Evolutionary conservation across 2,113 vertebrate genomes (phyloP).

Genomic region (Ancistrus triradiatus): DNA sequence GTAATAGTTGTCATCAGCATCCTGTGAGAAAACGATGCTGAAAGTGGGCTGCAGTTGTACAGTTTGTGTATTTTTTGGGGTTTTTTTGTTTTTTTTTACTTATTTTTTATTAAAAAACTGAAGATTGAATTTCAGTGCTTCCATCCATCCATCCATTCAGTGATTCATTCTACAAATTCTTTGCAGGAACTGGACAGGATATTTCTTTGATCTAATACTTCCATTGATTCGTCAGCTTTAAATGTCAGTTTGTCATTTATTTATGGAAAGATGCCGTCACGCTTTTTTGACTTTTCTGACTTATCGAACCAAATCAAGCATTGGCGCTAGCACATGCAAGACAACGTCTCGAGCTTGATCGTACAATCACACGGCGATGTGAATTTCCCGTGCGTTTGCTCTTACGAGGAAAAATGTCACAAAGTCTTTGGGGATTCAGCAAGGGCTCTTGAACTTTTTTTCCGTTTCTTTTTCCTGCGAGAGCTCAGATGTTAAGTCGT

Average conservation of each 20-base stretch:
- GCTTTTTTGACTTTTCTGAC: no score
- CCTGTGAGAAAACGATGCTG: constrained; percentile 37
- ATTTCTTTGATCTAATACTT: no score
- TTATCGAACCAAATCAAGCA: no score
- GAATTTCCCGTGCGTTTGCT: constrained; percentile 20
- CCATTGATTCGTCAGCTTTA: no score
- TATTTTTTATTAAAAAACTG: constrained; percentile 2
- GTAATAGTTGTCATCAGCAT: constrained; percentile 40
- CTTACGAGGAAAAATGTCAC: constrained; percentile 5
- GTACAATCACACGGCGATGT: constrained; percentile 4
- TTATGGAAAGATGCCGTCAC: no score
- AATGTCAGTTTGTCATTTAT: no score
- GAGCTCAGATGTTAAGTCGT: constrained; percentile 12
- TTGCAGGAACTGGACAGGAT: no score
- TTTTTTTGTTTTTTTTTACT: constrained; percentile 46
- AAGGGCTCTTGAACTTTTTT: constrained; percentile 20
- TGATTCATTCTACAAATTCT: no score
- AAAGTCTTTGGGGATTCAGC: not conserved
- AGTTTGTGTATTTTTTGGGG: constrained; percentile 56
- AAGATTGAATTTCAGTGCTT: constrained; percentile 21
- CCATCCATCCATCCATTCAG: no score
- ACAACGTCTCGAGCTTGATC: not conserved
- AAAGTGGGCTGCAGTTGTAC: constrained; percentile 49
- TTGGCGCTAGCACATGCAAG: no score
- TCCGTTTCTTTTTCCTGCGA: not conserved